Conservation (phyloP, 2,797 vertebrate species). For the Enteromius afrohamiltoni region DNA sequence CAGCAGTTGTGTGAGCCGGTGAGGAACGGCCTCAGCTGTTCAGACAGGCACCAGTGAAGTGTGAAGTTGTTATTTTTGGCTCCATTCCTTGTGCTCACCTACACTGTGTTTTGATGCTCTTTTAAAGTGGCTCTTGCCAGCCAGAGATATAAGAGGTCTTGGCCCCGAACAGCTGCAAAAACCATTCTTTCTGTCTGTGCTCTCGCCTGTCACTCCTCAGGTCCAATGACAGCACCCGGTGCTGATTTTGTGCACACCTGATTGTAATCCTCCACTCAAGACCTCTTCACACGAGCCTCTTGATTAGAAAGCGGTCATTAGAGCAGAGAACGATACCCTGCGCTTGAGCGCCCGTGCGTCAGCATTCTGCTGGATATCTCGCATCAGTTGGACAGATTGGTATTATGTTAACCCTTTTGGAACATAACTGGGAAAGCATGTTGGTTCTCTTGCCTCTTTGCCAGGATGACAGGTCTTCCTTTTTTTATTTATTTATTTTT, state of each 20-base stretch:
- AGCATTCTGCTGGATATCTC: not conserved
- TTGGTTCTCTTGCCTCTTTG: slow-evolving; percentile 19
- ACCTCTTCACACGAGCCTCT: not conserved
- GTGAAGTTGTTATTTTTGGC: slow-evolving; percentile 62
- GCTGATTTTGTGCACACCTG: slow-evolving; percentile 38
- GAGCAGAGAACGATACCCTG: not conserved
- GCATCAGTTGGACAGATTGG: not conserved
- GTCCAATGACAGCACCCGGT: not conserved
- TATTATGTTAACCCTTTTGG: not conserved
- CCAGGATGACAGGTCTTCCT: slow-evolving; percentile 36
- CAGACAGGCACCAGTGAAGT: slow-evolving; percentile 60
- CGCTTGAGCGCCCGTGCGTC: not conserved
- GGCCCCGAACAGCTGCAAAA: slow-evolving; percentile 56
- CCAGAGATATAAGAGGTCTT: slow-evolving; percentile 51
- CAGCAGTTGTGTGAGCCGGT: slow-evolving; percentile 35
- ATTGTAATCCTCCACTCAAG: slow-evolving; percentile 37
- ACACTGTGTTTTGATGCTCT: slow-evolving; percentile 52
- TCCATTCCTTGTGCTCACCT: slow-evolving; percentile 55
- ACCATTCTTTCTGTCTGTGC: slow-evolving; percentile 41
- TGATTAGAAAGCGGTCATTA: slow-evolving; percentile 28
- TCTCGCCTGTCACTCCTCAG: not conserved
- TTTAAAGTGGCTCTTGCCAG: slow-evolving; percentile 57
- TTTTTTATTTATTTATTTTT: too few relatives aligned
- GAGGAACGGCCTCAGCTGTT: slow-evolving; percentile 59
- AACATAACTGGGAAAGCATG: not conserved